phyloP scores from a whole-genome alignment of 2,888 invertebrate species.

The Andrena bucephala region DNA sequence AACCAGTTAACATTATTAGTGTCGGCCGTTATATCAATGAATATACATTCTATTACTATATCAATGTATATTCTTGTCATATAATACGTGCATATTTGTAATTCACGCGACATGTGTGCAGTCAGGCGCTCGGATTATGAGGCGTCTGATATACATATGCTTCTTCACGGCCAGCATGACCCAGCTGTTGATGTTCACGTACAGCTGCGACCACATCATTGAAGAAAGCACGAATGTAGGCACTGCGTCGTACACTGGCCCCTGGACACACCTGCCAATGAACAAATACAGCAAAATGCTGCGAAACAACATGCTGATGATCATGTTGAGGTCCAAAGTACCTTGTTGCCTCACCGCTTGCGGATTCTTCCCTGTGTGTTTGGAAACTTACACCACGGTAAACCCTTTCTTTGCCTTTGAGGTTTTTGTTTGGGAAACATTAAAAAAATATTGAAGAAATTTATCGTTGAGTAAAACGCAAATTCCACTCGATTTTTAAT shows the following conservation, averaged over 20 bases:
- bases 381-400: constrained; percentile 62
- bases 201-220: constrained; percentile 30
- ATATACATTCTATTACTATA: too few relatives aligned
- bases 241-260: background rate
- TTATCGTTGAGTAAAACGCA: too few relatives aligned
- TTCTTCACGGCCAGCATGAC: constrained; percentile 10
- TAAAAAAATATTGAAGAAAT: too few relatives aligned
- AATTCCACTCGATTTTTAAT: too few relatives aligned
- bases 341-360: constrained; percentile 53
- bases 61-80: too few relatives aligned
- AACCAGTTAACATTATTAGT: too few relatives aligned
- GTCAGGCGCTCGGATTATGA: background rate
- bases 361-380: constrained; percentile 56
- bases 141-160: constrained; percentile 8
- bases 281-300: constrained; percentile 30
- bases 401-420: background rate
- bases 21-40: too few relatives aligned
- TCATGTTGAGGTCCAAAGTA: constrained; percentile 56
- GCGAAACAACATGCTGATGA: constrained; percentile 54
- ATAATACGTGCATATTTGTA: too few relatives aligned
- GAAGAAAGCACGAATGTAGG: constrained; percentile 17
- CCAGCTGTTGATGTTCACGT: constrained; percentile 48
- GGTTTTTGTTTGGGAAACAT: too few relatives aligned
- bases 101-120: too few relatives aligned
- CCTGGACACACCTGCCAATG: constrained; percentile 22